Percentiles rank a stretch among this genome's conserved stretches.
These are phyloP conservation scores for Dendrolimus punctatus DNA, from an alignment of 1,140 invertebrate genomes.

Conservation along the genomic window DNA sequence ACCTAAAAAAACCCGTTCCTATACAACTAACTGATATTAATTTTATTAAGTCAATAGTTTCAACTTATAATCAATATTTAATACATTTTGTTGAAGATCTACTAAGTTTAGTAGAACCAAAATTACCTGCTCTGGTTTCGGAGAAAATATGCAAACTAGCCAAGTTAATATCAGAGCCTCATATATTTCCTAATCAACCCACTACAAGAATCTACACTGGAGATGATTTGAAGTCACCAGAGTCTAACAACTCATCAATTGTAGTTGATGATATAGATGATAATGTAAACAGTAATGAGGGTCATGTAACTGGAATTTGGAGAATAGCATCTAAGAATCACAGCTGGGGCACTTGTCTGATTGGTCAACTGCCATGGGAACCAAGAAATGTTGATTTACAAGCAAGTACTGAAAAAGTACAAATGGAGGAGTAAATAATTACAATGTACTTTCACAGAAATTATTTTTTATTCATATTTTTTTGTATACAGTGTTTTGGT, in stretches of 20 bases:
- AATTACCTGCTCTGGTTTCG: slow-evolving; percentile 26
- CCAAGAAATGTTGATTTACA: slow-evolving; percentile 7
- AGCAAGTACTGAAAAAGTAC: slow-evolving; percentile 3
- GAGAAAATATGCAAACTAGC: slow-evolving; percentile 48
- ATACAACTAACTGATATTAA: slow-evolving; percentile 38
- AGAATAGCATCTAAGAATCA: slow-evolving; percentile 27
- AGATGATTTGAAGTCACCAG: slow-evolving; percentile 32
- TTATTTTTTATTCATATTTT: slow-evolving; percentile 57
- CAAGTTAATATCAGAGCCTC: slow-evolving; percentile 43
- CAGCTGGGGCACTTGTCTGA: slow-evolving; percentile 38
- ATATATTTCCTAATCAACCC: slow-evolving; percentile 21
- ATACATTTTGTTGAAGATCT: slow-evolving; percentile 47
- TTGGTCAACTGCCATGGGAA: slow-evolving; percentile 40
- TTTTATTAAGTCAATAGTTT: slow-evolving; percentile 48
- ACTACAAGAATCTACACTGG: slow-evolving; percentile 44
- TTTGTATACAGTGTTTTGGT: slow-evolving; percentile 70
- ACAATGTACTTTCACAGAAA: slow-evolving; percentile 43
- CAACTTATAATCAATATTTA: slow-evolving; percentile 49
- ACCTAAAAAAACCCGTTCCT: slow-evolving; percentile 48
- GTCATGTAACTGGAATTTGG: slow-evolving; percentile 30
- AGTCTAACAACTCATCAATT: slow-evolving; percentile 1
- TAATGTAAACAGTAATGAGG: slow-evolving; percentile 7
- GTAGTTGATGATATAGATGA: slow-evolving; percentile 9
- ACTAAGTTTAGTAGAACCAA: slow-evolving; percentile 41
- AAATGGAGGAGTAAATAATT: slow-evolving; percentile 17